Evolutionary conservation across 2,888 invertebrate genomes (phyloP).

Genomic region (Athalia cordata): DNA sequence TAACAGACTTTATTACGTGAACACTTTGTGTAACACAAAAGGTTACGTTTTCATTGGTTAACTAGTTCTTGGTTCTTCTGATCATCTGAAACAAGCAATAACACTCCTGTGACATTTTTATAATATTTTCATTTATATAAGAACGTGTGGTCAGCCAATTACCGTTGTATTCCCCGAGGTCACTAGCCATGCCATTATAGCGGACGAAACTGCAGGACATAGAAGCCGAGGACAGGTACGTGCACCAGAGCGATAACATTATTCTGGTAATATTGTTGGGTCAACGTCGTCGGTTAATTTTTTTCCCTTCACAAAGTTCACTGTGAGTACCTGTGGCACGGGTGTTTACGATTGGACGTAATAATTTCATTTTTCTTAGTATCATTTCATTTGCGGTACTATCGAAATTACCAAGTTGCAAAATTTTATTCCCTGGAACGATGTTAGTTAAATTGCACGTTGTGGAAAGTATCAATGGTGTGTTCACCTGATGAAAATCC

Average conservation of each 20-base stretch:
- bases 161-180: conserved; percentile 36
- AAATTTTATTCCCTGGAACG: no score
- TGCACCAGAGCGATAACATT: conserved; percentile 7
- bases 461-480: background rate
- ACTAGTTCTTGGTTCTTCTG: background rate
- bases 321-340: background rate
- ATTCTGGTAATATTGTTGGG: conserved; percentile 33
- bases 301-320: background rate
- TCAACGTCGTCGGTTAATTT: conserved; percentile 26
- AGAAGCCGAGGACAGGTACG: background rate
- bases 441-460: background rate
- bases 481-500: no score
- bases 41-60: no score
- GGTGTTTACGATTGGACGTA: no score
- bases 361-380: no score
- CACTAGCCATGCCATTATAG: background rate
- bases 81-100: no score
- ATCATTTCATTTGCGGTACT: no score
- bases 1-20: no score
- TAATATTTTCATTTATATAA: conserved; percentile 14
- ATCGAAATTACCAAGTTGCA: no score
- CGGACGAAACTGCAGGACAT: conserved; percentile 22
- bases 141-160: conserved; percentile 36
- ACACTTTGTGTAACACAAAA: no score
- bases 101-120: background rate